Base-by-base conservation (phyloP, 2,888 invertebrate species). In the Nomada flava region DNA sequence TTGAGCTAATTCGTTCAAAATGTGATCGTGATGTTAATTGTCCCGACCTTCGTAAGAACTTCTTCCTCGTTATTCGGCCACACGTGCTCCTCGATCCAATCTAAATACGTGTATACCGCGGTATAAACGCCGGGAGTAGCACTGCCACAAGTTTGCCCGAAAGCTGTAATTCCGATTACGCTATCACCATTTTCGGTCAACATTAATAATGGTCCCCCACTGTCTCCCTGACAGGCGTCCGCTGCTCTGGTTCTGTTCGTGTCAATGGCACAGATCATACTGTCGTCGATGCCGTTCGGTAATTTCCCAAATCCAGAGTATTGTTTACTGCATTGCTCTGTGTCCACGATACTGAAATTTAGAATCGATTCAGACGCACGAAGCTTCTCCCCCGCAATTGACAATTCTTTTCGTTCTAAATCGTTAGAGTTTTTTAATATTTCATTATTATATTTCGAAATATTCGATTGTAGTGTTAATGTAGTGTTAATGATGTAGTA, bases 81-180 rank as follows among this genome's bases (percentile, higher is more conserved):
- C 5, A 93, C 92, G 0, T 88, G 77, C 2, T 85, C 71, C 67
- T 93, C 93, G 73, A 93, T 93, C 93, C 93, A 93, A 52, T 92
- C 90, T 44, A 93, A 69, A 44, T 91, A 92, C 7, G 84, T 42
- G 23, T 86, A 83, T 0, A 93, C 90, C 11, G 91, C 90, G 4
- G 89, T 92, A 70, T 93, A 93, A 18, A 92, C 86, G 1, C 89
- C 91, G 0, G 93, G 93, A 3, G 76, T 26, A 1, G 85, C 2
- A 4, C 86, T 83, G 0, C 93, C 93, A 69, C 93, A 93, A 53
- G 65, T 75, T 70, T 90, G 88, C 0, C 93, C 93, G 11, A 92
- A 92, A 0, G 93, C 89, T 3, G 92, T 92, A 10, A 93, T 76
- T 23, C 92, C 93, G 20, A 92, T 60, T 0, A 93, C 78, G 0